Percentiles rank a stretch among this genome's conserved stretches.
These are phyloP conservation scores for Istiophorus platypterus DNA, from an alignment of 2,113 vertebrate species.

Conservation along the genomic window DNA sequence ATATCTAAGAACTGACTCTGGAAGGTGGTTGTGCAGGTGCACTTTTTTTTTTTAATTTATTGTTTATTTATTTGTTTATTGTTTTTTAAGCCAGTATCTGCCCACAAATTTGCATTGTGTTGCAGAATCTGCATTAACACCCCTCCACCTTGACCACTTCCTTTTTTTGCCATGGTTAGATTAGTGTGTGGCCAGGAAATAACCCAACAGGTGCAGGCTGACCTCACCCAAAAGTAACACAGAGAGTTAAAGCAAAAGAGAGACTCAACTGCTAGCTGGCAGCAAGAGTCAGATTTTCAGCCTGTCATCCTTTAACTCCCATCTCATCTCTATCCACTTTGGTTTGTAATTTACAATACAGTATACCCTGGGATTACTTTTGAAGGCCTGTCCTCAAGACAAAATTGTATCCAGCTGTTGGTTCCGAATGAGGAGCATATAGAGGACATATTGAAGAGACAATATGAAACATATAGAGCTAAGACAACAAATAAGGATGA, in stretches of 20 bases:
- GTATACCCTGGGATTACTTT: constrained; percentile 11
- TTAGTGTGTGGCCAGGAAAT: not conserved
- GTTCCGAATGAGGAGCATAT: constrained; percentile 9
- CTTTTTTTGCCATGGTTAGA: not conserved
- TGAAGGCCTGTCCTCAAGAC: constrained; percentile 34
- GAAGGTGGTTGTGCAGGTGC: not conserved
- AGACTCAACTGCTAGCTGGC: constrained; percentile 2
- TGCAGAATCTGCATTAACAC: constrained; percentile 23
- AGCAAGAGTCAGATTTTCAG: not conserved
- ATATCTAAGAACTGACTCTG: not conserved
- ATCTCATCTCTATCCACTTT: not conserved
- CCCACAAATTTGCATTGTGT: not conserved
- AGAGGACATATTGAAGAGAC: constrained; percentile 8
- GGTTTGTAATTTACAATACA: constrained; percentile 23
- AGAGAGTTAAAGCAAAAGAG: not conserved
- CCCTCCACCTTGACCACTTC: not conserved
- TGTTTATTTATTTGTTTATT: too few species aligned
- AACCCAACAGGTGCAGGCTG: constrained; percentile 14
- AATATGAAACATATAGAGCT: not conserved
- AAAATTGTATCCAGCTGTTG: constrained; percentile 45
- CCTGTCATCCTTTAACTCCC: not conserved
- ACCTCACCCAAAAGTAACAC: not conserved
- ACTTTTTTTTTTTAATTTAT: not conserved
- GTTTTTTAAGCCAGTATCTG: not conserved
- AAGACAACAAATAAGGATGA: constrained; percentile 7